A percentile compares a stretch with the other conserved stretches of the same genome.
Conservation (phyloP, 2,888 invertebrate species). For the Nasonia oneida region DNA sequence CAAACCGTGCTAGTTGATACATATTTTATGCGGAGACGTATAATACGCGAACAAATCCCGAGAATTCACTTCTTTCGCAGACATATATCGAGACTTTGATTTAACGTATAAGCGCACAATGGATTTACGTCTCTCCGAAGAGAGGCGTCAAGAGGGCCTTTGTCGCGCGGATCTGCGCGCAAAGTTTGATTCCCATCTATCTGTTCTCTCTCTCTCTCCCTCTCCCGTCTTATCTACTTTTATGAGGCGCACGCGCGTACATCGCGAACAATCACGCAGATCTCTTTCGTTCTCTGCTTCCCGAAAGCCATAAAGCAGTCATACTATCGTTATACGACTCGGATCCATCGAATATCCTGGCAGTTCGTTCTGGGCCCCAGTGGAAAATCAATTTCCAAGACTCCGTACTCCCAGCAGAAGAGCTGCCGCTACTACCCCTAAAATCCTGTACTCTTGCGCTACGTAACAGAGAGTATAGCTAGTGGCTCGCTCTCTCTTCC, state of each 20-base stretch:
- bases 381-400: conserved; percentile 31
- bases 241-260: conserved; percentile 6
- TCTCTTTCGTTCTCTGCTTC: neutral
- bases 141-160: neutral
- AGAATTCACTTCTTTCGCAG: neutral
- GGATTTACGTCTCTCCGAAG: neutral
- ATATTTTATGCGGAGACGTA: too few relatives aligned
- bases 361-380: neutral
- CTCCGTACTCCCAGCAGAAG: neutral
- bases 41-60: neutral
- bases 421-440: neutral
- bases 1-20: too few relatives aligned
- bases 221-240: neutral
- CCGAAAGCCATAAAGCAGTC: conserved; percentile 3
- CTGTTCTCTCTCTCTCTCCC: neutral
- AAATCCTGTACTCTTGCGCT: neutral
- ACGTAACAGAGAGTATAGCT: too few relatives aligned
- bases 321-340: conserved; percentile 16
- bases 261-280: conserved; percentile 11
- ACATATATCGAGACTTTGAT: neutral
- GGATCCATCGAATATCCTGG: neutral
- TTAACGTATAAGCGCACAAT: conserved; percentile 14
- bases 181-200: conserved; percentile 6
- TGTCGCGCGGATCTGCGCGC: neutral
- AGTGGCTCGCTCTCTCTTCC: neutral